phyloP scores from a whole-genome alignment of 2,113 vertebrate species.

The Montifringilla adamsi region DNA sequence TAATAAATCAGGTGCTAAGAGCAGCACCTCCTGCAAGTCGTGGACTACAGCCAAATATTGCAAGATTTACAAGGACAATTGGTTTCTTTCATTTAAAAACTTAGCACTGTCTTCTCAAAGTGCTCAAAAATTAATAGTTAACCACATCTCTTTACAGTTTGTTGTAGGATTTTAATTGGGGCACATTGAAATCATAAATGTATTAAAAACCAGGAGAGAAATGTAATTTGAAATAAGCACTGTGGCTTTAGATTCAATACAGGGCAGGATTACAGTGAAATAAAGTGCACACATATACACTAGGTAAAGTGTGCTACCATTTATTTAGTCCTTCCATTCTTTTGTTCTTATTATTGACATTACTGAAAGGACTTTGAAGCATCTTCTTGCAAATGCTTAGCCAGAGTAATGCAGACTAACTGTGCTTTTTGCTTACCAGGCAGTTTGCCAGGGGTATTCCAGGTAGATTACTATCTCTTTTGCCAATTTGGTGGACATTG shows the following conservation, averaged over 20 bases:
- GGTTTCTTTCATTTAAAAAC: slow-evolving; percentile 15
- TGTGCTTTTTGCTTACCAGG: background rate
- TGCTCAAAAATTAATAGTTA: background rate
- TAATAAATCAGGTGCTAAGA: slow-evolving; percentile 64
- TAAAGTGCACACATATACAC: background rate
- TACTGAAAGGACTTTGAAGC: background rate
- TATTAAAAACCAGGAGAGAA: background rate
- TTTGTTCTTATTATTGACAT: background rate
- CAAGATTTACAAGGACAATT: slow-evolving; percentile 47
- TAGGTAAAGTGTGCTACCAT: background rate
- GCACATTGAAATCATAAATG: background rate
- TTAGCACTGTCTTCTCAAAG: background rate
- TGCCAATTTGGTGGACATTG: background rate
- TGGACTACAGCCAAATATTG: slow-evolving; percentile 46
- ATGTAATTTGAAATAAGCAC: background rate
- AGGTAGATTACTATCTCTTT: background rate
- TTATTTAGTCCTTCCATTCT: background rate
- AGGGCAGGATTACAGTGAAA: background rate
- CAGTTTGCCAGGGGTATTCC: background rate
- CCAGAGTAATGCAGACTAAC: background rate
- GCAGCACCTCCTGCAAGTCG: slow-evolving; percentile 21
- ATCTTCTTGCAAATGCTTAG: background rate
- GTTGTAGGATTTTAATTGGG: background rate
- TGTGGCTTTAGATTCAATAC: background rate
- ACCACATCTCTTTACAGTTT: background rate